Evolutionary conservation across 2,113 vertebrate species (phyloP), one percentile per base, ranked within the genome.

Genomic region (Rousettus leschenaultii): DNA sequence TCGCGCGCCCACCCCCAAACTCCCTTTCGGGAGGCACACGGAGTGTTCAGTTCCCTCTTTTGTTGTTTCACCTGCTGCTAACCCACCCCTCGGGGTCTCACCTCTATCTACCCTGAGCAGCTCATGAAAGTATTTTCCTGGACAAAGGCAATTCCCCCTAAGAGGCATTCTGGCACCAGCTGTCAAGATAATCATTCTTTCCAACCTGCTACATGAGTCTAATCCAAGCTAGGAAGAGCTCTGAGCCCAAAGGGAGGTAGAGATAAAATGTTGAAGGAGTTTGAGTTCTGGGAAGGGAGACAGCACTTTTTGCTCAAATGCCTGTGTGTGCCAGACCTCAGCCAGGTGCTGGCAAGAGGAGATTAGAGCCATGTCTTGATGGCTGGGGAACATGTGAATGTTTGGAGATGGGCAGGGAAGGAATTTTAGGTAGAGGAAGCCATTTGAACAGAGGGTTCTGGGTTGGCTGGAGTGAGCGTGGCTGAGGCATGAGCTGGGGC

Each of bases 161-260:
- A 96, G 95, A 96, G 94, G 88, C 93, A 68, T 96, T 94, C 97
- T 94, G 97, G 91, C 95, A 95, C 93, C 95, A 95, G 97, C 94
- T 96, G 97, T 97, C 96, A 95, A 97, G 96, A 96, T 96, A 94
- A 98, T 92, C 74, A 86, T 97, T 93, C 94, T 96, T 90, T 85
- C 96, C 85, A 96, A 88, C 97, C 94, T 93, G 86, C 94, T 96
- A 78, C 95, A 83, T 4, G 61, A 89, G 93, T 94, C 66, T 65
- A 96, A 97, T 98, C 95, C 93, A 79, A 95, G 95, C 94, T 94
- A 96, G 96, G 95, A 91, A 91, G 82, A 28, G 73, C 82, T 93
- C 84, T 4, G 93, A 86, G 94, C 95, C 94, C 96, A 59, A 87
- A 89, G 95, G 95, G 89, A 96, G 63, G 85, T 24, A 24, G 68